These are phyloP conservation scores for Pecten maximus DNA, from an alignment of 2,888 invertebrate species.

Conservation along the genomic window DNA sequence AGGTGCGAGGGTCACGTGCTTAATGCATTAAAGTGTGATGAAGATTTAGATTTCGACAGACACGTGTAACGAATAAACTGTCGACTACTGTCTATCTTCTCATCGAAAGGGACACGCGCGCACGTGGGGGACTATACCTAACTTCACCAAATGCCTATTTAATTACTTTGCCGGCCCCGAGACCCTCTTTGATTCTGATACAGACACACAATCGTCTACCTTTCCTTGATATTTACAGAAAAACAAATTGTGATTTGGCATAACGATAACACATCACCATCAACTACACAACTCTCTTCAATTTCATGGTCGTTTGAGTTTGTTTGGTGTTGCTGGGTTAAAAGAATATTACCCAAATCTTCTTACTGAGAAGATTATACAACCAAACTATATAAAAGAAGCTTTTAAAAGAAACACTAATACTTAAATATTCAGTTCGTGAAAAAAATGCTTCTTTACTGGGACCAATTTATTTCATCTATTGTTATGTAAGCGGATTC, in stretches of 20 bases:
- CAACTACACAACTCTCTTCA: not conserved
- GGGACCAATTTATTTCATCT: not conserved
- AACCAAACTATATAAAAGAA: not conserved
- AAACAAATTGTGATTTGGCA: not conserved
- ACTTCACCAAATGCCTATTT: not conserved
- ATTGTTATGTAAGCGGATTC: too few relatives aligned
- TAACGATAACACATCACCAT: not conserved
- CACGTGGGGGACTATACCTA: not conserved
- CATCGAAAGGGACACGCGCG: conserved; percentile 22
- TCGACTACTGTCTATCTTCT: not conserved
- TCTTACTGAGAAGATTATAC: not conserved
- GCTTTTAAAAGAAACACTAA: not conserved
- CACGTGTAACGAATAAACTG: conserved; percentile 23
- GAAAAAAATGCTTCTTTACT: not conserved
- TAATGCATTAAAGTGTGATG: conserved; percentile 2
- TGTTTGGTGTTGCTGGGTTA: not conserved
- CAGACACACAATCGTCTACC: not conserved
- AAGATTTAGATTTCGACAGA: not conserved
- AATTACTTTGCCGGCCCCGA: not conserved
- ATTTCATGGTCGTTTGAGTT: conserved; percentile 17
- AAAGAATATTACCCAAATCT: not conserved
- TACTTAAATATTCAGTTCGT: not conserved
- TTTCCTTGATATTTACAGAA: not conserved
- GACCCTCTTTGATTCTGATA: not conserved
- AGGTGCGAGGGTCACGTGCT: conserved; percentile 29